Evolutionary conservation across 2,113 vertebrate genomes (phyloP), one percentile per base, ranked within the genome.

Genomic region (Hippolais icterina): DNA sequence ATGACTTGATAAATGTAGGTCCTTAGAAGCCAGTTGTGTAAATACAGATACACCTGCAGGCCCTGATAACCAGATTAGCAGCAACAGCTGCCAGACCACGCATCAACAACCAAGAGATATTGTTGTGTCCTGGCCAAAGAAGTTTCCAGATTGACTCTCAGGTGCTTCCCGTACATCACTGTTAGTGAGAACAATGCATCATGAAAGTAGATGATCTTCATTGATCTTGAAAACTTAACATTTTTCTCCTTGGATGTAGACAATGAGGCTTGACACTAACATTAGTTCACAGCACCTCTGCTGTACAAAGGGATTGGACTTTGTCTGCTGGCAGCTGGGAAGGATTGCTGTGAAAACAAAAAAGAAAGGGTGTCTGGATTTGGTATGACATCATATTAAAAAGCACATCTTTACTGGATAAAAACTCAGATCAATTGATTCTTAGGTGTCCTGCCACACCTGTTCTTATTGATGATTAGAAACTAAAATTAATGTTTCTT

Each of bases 1-100:
- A 97, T 24, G 2, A 60, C 49, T 90, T 97, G 96, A 96, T 97
- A 96, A 93, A 93, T 94, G 92, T 33, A 96, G 90, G 92, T 83
- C 92, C 92, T 96, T 93, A 97, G 96, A 97, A 97, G 94, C 93
- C 94, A 96, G 94, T 95, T 97, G 94, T 96, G 94, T 96, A 97
- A 96, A 96, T 96, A 97, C 27, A 8, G 88, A 93, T 94, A 96
- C 93, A 96, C 96, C 96, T 96, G 93, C 94, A 96, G 96, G 96
- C 96, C 96, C 90, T 96, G 96, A 97, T 95, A 93, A 97, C 88
- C 80, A 96, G 96, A 96, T 97, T 97, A 96, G 93, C 76, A 96
- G 90, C 71, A 96, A 60, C 96, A 97, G 94, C 94, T 97, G 96
- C 94, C 93, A 96, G 94, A 96, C 93, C 93, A 95, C 1, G 90